Evolutionary conservation across 92 coral and sea anemone genomes (phyloP).

Genomic region (Montipora capitata): DNA sequence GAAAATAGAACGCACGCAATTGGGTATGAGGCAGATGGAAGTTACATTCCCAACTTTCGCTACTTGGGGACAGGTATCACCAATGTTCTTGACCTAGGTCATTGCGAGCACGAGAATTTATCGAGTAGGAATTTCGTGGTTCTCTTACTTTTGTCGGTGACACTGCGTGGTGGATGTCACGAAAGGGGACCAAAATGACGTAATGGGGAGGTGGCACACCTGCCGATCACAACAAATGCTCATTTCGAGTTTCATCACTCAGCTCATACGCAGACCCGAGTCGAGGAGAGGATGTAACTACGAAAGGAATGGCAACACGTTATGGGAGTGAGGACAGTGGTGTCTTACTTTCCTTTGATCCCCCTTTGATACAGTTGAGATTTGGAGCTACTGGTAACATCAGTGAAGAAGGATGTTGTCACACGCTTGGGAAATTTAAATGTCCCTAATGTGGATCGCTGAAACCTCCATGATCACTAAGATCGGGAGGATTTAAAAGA

Average conservation of each 20-base stretch:
- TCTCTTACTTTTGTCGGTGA: too few species aligned
- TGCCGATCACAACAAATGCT: too few species aligned
- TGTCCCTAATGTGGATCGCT: background rate
- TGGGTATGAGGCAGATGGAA: background rate
- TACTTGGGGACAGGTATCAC: slow-evolving; percentile 32
- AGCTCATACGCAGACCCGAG: background rate
- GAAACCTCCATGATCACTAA: too few species aligned
- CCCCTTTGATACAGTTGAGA: slow-evolving; percentile 19
- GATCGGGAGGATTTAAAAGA: too few species aligned
- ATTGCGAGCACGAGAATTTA: too few species aligned
- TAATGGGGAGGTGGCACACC: too few species aligned
- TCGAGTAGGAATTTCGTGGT: too few species aligned
- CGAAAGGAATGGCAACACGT: slow-evolving; percentile 22
- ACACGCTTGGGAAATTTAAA: slow-evolving; percentile 64
- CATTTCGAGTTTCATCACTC: too few species aligned
- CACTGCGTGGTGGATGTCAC: too few species aligned
- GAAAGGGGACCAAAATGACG: too few species aligned
- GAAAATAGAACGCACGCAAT: slow-evolving; percentile 19
- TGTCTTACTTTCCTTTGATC: slow-evolving; percentile 38
- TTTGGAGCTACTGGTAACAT: slow-evolving; percentile 64
- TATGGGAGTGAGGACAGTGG: slow-evolving; percentile 59
- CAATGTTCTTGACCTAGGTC: background rate
- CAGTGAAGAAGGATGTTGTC: slow-evolving; percentile 31
- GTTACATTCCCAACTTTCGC: background rate
- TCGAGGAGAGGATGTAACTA: slow-evolving; percentile 34